Conservation (phyloP, 2,888 invertebrate genomes). For the Ophion slaviceki region DNA sequence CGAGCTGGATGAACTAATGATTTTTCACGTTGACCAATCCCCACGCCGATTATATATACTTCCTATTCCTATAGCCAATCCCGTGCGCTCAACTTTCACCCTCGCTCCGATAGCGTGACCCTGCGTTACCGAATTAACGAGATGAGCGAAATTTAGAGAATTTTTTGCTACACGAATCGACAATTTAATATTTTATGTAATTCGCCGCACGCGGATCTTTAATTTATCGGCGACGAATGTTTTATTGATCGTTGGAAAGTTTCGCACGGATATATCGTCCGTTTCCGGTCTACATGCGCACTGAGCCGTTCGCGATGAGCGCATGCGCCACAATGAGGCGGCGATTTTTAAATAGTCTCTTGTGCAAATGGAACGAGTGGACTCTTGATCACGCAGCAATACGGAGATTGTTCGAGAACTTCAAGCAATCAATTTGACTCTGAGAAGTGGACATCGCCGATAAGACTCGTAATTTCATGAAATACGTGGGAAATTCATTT, state of each 20-base stretch:
- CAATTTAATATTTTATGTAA: background rate
- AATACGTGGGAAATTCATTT: no score
- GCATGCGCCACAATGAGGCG: constrained; percentile 47
- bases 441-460: no score
- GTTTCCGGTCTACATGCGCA: constrained; percentile 37
- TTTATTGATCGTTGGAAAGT: background rate
- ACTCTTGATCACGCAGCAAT: background rate
- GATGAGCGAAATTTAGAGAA: background rate
- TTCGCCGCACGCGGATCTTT: background rate
- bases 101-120: constrained; percentile 15
- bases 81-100: constrained; percentile 18
- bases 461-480: no score
- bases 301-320: constrained; percentile 10
- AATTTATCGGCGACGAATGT: background rate
- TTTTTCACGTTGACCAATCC: constrained; percentile 62
- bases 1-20: constrained; percentile 60
- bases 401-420: background rate
- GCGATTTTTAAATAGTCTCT: background rate
- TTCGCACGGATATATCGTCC: background rate
- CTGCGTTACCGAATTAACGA: background rate
- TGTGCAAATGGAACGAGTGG: background rate
- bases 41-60: background rate
- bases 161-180: background rate
- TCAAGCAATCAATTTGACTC: no score
- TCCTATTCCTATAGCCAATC: constrained; percentile 14